phyloP scores from a whole-genome alignment of 2,113 vertebrate species.

The Malurus alboscapulatus region DNA sequence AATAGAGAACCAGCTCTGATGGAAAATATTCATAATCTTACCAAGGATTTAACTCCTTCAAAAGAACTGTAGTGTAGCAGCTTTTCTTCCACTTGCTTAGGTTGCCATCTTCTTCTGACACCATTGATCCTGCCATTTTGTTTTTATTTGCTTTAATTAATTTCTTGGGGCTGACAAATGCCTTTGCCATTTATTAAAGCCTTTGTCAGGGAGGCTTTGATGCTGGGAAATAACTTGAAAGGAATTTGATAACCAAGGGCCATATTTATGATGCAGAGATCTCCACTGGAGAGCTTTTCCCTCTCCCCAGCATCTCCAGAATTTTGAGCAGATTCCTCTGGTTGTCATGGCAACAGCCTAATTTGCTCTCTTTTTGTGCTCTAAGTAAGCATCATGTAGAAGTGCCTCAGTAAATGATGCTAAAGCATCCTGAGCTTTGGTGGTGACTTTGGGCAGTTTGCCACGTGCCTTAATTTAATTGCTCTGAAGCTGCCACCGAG shows the following conservation, averaged over 20 bases:
- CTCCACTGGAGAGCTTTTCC: constrained; percentile 13
- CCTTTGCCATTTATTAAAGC: background rate
- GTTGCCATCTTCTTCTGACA: background rate
- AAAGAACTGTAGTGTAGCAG: background rate
- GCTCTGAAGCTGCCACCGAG: background rate
- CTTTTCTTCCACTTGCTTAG: background rate
- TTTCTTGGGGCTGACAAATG: background rate
- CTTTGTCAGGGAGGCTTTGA: constrained; percentile 1
- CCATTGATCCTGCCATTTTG: background rate
- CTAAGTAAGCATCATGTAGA: constrained; percentile 56
- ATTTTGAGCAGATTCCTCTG: constrained; percentile 45
- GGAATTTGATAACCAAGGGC: constrained; percentile 32
- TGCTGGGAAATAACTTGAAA: constrained; percentile 41
- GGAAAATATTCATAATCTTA: background rate
- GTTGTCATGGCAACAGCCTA: constrained; percentile 68
- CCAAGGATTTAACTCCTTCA: background rate
- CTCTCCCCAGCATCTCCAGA: background rate
- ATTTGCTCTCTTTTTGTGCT: constrained; percentile 46
- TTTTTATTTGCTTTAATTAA: background rate
- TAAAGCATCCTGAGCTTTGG: constrained; percentile 20
- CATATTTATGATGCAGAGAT: background rate
- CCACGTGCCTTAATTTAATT: constrained; percentile 30
- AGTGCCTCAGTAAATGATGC: constrained; percentile 43
- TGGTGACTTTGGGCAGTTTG: constrained; percentile 10
- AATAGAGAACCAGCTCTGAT: background rate